Evolutionary conservation across 2,888 invertebrate genomes (phyloP).

Genomic region (Stratiomys singularior): DNA sequence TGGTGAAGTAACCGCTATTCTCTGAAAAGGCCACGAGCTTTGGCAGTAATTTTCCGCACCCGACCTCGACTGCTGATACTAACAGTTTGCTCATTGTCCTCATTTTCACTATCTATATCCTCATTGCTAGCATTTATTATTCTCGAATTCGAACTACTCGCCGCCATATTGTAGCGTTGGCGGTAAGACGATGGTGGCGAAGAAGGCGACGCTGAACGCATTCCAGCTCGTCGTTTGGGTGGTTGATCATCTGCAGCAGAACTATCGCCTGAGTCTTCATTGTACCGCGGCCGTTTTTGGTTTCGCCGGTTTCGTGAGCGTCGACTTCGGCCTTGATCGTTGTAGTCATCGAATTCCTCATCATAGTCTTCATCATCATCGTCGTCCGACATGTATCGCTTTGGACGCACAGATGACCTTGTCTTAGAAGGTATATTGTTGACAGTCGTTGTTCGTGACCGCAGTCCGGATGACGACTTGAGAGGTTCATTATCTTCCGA

Average conservation of each 20-base stretch:
- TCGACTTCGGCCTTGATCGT: constrained; percentile 34
- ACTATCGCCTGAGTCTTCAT: constrained; percentile 71
- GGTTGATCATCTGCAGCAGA: constrained; percentile 59
- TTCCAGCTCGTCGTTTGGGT: constrained; percentile 47
- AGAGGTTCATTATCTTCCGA: constrained; percentile 66
- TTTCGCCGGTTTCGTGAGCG: constrained; percentile 57
- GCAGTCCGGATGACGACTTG: constrained; percentile 61
- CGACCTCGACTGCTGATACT: constrained; percentile 85
- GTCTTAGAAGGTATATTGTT: constrained; percentile 11
- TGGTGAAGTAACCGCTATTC: constrained; percentile 57
- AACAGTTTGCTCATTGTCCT: constrained; percentile 61
- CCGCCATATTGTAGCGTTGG: constrained; percentile 13
- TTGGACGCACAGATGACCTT: constrained; percentile 16
- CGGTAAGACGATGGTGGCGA: constrained; percentile 45
- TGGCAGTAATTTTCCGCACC: constrained; percentile 82
- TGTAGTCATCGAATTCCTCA: constrained; percentile 53
- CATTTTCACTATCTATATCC: constrained; percentile 57
- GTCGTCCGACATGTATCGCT: constrained; percentile 56
- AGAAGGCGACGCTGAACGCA: constrained; percentile 43
- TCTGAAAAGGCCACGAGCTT: constrained; percentile 74
- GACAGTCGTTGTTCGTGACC: constrained; percentile 37
- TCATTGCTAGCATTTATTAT: constrained; percentile 50
- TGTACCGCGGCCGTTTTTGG: constrained; percentile 68
- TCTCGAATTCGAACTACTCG: constrained; percentile 29
- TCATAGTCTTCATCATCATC: constrained; percentile 61